Evolutionary conservation across 1,140 invertebrate genomes (phyloP), one percentile per base, ranked within the genome.

Genomic region (Megathymus violae): DNA sequence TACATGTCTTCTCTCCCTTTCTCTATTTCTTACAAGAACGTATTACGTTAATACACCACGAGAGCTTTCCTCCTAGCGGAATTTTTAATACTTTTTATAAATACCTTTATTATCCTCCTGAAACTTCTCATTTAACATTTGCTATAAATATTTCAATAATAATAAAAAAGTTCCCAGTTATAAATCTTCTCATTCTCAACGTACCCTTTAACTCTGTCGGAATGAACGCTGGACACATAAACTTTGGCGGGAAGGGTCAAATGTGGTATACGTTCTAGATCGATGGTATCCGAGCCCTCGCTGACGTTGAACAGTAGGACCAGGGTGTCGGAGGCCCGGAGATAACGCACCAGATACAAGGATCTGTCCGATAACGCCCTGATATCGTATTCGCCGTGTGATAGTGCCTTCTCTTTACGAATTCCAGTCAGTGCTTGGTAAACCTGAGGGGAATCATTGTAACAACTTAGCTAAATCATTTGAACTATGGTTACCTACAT

Each of bases 271-370:
- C 64, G 65, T 6, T 51, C 52, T 19, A 91, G 61, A 6, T 70
- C 56, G 2, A 87, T 68, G 0, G 71, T 79, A 36, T 91, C 88
- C n/a, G 67, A 1, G 1, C 3, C 16, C 0, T 78, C 65, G 0
- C 75, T 80, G 1, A 92, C 83, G 59, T 92, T 92, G 68, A 90
- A 88, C 0, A 91, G 27, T n/a, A 91, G 61, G 0, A 78, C 77
- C 4, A 84, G 68, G 4, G 87, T 87, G 27, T 90, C 81, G 17
- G 76, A 64, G 0, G 76, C 79, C 0, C 73, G 54, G 1, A 91
- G 69, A 44, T 74, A 74, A 6, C 88, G 52, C 13, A 82, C 75
- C 3, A 90, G 43, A 13, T 77, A 73, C n/a, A 90, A 36, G 0
- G 81, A 76, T 1, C 66, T 62, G 46, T 78, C 69, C 9, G 78